Base-by-base conservation (phyloP, 2,888 invertebrate species). In the Lithophane ornitopus region DNA sequence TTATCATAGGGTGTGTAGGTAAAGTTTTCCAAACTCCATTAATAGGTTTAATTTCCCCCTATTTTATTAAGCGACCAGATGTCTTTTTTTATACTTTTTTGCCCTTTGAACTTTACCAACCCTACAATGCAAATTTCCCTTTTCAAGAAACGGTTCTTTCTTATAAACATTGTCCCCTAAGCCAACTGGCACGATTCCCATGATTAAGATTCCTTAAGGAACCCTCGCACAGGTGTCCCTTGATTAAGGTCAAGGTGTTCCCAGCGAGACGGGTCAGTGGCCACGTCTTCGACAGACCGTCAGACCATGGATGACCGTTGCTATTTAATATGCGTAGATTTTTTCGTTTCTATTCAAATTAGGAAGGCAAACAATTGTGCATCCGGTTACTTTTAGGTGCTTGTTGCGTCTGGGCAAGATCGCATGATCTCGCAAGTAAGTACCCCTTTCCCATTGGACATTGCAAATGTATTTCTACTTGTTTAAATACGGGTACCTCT, bases 221-320 rank as follows among this genome's bases (percentile, higher is more conserved):
- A 88, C 91, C 94, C 93, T 91, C 85, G 89, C 91, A 94, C 96
- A 96, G 96, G 96, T 96, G 96, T 87, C 87, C 85, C 81, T 87
- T 92, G 94, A 94, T 94, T 93, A 96, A 96, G 96, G 96, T 95
- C 94, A 95, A 94, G 94, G 89, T 92, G 92, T 95, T 95, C 96
- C 93, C 96, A 96, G 85, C 91, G 94, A 89, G 89, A 93, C 92
- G 95, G 95, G 93, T 93, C 95, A 93, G 89, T 93, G 92, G 87
- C 83, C 90, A 90, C 89, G 91, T 90, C 92, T 92, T 91, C 89
- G 34, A 84, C 86, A 52, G 88, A 84, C 78, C 91, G 89, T 74
- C 89, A 90, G 93, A 94, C 92, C 95, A 92, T 94, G 93, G 92
- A 92, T 91, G 91, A 87, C 95, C 94, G 96, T 96, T 96, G 91